Evolutionary conservation across 2,797 vertebrate species (phyloP).

Genomic region (Typhlichthys eigenmanni): DNA sequence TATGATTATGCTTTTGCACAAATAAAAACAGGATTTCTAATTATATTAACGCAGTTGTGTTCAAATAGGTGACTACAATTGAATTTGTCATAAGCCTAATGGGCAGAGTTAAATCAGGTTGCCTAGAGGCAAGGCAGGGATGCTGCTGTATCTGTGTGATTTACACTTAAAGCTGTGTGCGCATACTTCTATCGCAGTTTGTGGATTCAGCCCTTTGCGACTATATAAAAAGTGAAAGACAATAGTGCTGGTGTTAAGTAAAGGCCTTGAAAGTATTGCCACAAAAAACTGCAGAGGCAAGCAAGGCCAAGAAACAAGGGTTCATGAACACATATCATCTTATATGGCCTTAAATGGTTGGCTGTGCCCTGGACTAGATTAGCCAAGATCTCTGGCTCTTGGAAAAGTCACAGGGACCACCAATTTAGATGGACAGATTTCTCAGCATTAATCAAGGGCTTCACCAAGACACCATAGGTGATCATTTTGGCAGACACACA

Average conservation of each 20-base stretch:
- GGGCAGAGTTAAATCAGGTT: background rate
- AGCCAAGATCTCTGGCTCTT: slow-evolving; percentile 18
- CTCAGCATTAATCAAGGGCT: slow-evolving; percentile 14
- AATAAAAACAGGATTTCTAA: background rate
- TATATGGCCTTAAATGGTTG: slow-evolving; percentile 45
- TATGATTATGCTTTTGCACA: background rate
- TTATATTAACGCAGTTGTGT: too few species aligned
- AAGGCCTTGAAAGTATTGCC: slow-evolving; percentile 74
- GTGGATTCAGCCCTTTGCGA: slow-evolving; percentile 30
- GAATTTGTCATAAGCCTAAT: background rate
- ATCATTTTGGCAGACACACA: background rate
- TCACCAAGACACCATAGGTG: background rate
- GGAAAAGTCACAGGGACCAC: slow-evolving; percentile 31
- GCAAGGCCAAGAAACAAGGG: slow-evolving; percentile 67
- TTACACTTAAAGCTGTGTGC: slow-evolving; percentile 1
- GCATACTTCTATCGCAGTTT: slow-evolving; percentile 8
- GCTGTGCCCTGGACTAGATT: slow-evolving; percentile 21
- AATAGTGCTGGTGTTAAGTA: slow-evolving; percentile 60
- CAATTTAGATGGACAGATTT: slow-evolving; percentile 6
- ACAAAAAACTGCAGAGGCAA: slow-evolving; percentile 77
- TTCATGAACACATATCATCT: slow-evolving; percentile 65
- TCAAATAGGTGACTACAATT: background rate
- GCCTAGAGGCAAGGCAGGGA: too few species aligned
- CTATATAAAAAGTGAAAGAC: slow-evolving; percentile 46
- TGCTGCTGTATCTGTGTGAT: background rate